Percentiles rank a stretch among this genome's conserved stretches.
Conservation (phyloP, 2,797 vertebrate genomes). For the Parambassis ranga region DNA sequence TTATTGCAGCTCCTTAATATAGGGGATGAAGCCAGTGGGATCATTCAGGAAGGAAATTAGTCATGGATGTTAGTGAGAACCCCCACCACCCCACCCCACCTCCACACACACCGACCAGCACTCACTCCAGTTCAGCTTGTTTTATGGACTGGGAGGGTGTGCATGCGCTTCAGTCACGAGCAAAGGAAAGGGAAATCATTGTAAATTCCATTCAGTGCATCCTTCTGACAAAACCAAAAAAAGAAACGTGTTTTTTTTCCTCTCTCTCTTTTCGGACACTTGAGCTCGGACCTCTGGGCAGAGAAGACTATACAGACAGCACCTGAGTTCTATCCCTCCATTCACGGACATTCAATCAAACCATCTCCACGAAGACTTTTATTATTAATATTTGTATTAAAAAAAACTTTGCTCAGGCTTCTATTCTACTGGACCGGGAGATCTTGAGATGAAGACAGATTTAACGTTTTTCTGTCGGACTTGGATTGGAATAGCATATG, state of each 20-base stretch:
- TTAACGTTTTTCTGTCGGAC: slow-evolving; percentile 80
- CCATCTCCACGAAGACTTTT: slow-evolving; percentile 6
- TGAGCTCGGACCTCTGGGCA: slow-evolving; percentile 37
- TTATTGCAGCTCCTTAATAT: background rate
- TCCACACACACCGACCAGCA: background rate
- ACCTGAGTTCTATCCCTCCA: slow-evolving; percentile 59
- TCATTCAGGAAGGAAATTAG: slow-evolving; percentile 58
- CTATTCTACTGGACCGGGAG: slow-evolving; percentile 70
- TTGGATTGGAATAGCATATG: slow-evolving; percentile 81
- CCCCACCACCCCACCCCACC: background rate
- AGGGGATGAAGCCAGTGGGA: slow-evolving; percentile 21
- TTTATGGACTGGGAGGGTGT: slow-evolving; percentile 65
- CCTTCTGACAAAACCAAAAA: slow-evolving; percentile 58
- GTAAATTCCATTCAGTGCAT: slow-evolving; percentile 82
- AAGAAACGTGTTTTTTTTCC: slow-evolving; percentile 12
- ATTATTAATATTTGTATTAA: background rate
- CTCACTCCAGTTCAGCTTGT: slow-evolving; percentile 45
- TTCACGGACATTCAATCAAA: slow-evolving; percentile 45
- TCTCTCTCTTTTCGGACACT: slow-evolving; percentile 35
- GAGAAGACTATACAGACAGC: slow-evolving; percentile 14
- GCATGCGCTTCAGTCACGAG: slow-evolving; percentile 72
- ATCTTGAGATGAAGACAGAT: slow-evolving; percentile 86
- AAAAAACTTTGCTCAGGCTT: slow-evolving; percentile 27
- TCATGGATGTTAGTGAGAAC: slow-evolving; percentile 42
- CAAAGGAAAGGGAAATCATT: slow-evolving; percentile 84